phyloP scores from a whole-genome alignment of 1,140 invertebrate genomes.

The Apis cerana region DNA sequence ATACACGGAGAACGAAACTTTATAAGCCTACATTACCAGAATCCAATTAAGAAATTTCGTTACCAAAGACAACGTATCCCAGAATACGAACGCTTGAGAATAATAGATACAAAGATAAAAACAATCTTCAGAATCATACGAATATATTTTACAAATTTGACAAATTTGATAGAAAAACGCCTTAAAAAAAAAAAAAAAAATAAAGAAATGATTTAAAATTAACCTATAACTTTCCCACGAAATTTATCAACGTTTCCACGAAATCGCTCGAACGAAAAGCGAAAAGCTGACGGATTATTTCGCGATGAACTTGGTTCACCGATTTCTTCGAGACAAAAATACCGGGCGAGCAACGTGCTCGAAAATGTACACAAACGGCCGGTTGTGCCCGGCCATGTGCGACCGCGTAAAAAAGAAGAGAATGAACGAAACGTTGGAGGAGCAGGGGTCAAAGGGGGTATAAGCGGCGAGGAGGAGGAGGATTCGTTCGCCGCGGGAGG shows the following conservation, averaged over 20 bases:
- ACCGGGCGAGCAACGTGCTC: slow-evolving; percentile 33
- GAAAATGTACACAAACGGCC: slow-evolving; percentile 38
- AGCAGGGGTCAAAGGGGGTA: background rate
- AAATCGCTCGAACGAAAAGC: background rate
- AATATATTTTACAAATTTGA: too few relatives aligned
- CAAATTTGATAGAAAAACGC: too few relatives aligned
- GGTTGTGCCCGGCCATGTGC: slow-evolving; percentile 37
- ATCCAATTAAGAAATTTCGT: too few relatives aligned
- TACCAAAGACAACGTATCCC: too few relatives aligned
- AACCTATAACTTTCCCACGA: background rate
- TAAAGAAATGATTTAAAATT: too few relatives aligned
- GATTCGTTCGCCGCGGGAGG: slow-evolving; percentile 6
- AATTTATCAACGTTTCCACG: background rate
- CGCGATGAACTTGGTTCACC: background rate
- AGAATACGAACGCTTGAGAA: too few relatives aligned
- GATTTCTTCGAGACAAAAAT: slow-evolving; percentile 31
- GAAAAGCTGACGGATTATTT: background rate
- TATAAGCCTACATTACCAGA: too few relatives aligned
- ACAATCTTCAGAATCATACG: too few relatives aligned
- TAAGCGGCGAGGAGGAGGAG: background rate
- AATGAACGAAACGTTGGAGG: background rate
- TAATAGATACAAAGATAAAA: too few relatives aligned
- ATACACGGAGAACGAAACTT: too few relatives aligned
- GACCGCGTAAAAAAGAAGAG: background rate
- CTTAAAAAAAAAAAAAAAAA: too few relatives aligned